Evolutionary conservation across 2,113 vertebrate genomes (phyloP).

Genomic region (Hemichromis elongatus): DNA sequence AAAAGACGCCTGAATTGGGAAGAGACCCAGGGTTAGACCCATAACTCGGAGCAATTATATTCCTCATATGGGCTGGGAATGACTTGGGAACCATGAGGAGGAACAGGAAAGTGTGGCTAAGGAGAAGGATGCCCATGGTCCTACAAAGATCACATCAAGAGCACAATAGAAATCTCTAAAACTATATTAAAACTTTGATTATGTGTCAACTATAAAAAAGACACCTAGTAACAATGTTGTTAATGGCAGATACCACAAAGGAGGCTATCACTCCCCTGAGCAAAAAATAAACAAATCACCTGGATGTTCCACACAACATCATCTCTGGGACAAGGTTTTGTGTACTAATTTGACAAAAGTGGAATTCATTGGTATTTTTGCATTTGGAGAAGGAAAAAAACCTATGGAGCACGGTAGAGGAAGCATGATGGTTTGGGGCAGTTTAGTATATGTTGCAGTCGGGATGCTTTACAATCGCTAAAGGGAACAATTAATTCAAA

Average conservation of each 20-base stretch:
- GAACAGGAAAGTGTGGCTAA: background rate
- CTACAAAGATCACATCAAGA: background rate
- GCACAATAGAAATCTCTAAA: background rate
- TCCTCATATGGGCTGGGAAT: background rate
- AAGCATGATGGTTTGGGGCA: background rate
- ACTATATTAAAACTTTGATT: background rate
- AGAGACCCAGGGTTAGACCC: background rate
- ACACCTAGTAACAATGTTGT: background rate
- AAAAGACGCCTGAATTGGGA: background rate
- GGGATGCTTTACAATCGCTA: background rate
- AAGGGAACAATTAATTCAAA: background rate
- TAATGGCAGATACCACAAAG: background rate
- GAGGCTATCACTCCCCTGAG: no score
- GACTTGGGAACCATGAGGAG: background rate
- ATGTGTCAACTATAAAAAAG: background rate
- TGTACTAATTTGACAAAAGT: background rate
- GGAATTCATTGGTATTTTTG: background rate
- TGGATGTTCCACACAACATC: background rate
- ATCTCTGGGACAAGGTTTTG: background rate
- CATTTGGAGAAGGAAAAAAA: background rate
- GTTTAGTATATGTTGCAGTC: background rate
- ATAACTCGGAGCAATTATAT: background rate
- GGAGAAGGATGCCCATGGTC: background rate
- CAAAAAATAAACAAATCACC: background rate
- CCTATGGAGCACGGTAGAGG: background rate